These are phyloP conservation scores for Neuroterus valhalla DNA, from an alignment of 1,140 invertebrate genomes.

Conservation along the genomic window DNA sequence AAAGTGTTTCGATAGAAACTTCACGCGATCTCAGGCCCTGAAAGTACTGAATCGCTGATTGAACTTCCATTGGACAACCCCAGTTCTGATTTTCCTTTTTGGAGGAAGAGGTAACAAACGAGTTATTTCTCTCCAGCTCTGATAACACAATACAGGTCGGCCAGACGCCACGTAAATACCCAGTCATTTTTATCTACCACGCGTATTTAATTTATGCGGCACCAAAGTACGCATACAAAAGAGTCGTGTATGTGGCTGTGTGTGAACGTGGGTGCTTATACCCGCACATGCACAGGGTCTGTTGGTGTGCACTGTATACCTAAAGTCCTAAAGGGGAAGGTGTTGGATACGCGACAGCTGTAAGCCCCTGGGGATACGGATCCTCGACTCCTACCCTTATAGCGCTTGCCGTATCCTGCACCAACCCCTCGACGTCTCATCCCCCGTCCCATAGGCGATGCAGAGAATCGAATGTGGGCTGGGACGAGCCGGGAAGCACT, in stretches of 20 bases:
- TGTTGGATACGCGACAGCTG: conserved; percentile 73
- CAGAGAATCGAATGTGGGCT: conserved; percentile 40
- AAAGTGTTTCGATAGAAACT: too few relatives aligned
- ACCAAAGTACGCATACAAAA: conserved; percentile 28
- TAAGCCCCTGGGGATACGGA: conserved; percentile 66
- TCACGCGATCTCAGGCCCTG: too few relatives aligned
- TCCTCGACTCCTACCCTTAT: conserved; percentile 66
- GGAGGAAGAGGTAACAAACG: too few relatives aligned
- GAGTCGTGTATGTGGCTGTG: conserved; percentile 7
- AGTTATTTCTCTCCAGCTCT: too few relatives aligned
- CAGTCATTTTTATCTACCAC: conserved; percentile 39
- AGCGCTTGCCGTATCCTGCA: conserved; percentile 53
- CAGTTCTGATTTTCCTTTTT: too few relatives aligned
- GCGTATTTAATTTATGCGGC: conserved; percentile 43
- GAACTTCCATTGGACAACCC: too few relatives aligned
- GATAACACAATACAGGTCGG: not conserved
- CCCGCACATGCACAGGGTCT: conserved; percentile 24
- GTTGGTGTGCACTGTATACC: conserved; percentile 22
- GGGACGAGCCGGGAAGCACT: conserved; percentile 34
- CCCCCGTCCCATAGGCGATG: conserved; percentile 55
- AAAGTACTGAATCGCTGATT: too few relatives aligned
- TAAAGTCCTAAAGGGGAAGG: conserved; percentile 50
- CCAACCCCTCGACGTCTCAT: conserved; percentile 50
- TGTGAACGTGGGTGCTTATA: conserved; percentile 34
- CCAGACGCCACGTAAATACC: conserved; percentile 29